Conservation (phyloP, 2,113 vertebrate species). For the Odontesthes bonariensis region DNA sequence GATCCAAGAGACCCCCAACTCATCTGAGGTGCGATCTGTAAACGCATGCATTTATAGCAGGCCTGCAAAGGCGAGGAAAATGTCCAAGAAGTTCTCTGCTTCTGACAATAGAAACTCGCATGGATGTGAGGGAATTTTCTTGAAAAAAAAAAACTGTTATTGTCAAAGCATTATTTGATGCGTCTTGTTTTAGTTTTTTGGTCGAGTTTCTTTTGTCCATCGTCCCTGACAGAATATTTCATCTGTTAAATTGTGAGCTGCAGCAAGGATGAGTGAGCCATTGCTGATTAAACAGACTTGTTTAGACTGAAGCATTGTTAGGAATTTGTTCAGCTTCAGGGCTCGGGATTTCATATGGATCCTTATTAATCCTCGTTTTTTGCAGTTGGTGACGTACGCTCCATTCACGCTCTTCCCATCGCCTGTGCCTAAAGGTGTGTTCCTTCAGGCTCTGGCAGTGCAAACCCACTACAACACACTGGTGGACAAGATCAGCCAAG, state of each 20-base stretch:
- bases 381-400: constrained; percentile 89
- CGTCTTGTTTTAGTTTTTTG: too few relatives aligned
- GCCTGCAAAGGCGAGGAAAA: background rate
- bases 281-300: constrained; percentile 10
- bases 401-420: constrained; percentile 94
- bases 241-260: background rate
- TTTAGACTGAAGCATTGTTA: constrained; percentile 41
- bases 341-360: constrained; percentile 34
- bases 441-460: constrained; percentile 89
- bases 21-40: constrained; percentile 83
- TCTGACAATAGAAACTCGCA: background rate
- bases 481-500: constrained; percentile 91
- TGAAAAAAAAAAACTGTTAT: too few relatives aligned
- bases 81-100: background rate
- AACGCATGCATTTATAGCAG: background rate
- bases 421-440: constrained; percentile 82
- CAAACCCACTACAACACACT: constrained; percentile 92
- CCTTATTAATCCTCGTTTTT: constrained; percentile 21
- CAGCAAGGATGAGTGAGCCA: background rate
- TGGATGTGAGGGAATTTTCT: background rate
- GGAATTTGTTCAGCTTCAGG: constrained; percentile 48
- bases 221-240: too few relatives aligned
- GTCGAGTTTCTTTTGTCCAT: too few relatives aligned
- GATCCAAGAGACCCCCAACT: constrained; percentile 83
- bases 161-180: too few relatives aligned